Percentiles rank a stretch among this genome's conserved stretches.
Evolutionary conservation across 2,113 vertebrate genomes (phyloP).

Genomic region (Pterocles burchelli): DNA sequence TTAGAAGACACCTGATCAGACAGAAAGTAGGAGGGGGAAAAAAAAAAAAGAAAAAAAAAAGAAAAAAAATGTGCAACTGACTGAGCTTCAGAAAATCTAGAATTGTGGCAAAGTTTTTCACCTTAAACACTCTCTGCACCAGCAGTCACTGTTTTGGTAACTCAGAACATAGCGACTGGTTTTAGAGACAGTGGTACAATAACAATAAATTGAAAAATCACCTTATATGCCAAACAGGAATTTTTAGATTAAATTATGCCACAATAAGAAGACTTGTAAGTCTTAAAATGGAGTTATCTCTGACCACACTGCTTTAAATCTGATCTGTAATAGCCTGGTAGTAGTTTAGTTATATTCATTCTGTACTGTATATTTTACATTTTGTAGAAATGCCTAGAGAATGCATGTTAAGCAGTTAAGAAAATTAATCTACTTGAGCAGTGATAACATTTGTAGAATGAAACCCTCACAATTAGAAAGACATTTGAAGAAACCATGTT

Average conservation of each 20-base stretch:
- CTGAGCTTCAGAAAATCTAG: background rate
- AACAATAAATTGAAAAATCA: background rate
- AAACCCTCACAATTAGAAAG: slow-evolving; percentile 58
- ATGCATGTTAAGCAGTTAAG: slow-evolving; percentile 57
- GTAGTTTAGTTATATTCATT: slow-evolving; percentile 51
- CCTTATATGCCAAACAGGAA: background rate
- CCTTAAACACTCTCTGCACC: background rate
- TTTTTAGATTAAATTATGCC: background rate
- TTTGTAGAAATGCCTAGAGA: slow-evolving; percentile 48
- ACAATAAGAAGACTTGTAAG: background rate
- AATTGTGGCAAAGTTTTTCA: background rate
- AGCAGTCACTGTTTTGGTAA: background rate
- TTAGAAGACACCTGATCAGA: background rate
- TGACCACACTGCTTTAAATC: background rate
- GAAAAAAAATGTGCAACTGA: accelerated
- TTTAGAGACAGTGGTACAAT: background rate
- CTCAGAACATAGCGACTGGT: no score
- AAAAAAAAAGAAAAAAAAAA: background rate
- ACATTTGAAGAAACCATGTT: slow-evolving; percentile 53
- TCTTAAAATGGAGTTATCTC: background rate
- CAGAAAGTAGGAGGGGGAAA: background rate
- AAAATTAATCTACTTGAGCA: slow-evolving; percentile 61
- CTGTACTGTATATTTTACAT: slow-evolving; percentile 40
- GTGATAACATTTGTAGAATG: slow-evolving; percentile 64
- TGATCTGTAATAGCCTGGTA: slow-evolving; percentile 22